Evolutionary conservation across 1,140 invertebrate genomes (phyloP).

Genomic region (Drosophila nasuta): DNA sequence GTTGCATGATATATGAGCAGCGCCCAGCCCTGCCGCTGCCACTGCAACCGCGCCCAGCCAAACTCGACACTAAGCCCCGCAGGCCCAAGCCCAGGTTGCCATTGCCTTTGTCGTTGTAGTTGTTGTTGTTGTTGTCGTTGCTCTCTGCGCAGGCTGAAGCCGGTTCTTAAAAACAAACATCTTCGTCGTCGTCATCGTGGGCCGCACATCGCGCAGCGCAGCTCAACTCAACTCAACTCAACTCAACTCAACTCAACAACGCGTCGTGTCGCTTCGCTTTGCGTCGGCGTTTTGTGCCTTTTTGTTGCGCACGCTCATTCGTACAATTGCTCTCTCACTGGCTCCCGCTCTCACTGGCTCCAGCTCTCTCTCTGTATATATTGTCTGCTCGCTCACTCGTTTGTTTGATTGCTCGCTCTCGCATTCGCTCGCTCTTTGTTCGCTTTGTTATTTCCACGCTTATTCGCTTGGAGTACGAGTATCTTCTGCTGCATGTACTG

Average conservation of each 20-base stretch:
- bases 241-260: too few relatives aligned
- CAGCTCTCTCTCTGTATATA: neutral
- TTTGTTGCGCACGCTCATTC: constrained; percentile 38
- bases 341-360: neutral
- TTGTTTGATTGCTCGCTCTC: constrained; percentile 23
- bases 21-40: constrained; percentile 62
- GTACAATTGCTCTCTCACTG: neutral
- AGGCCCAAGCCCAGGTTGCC: constrained; percentile 39
- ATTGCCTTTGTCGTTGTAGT: constrained; percentile 6
- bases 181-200: constrained; percentile 62
- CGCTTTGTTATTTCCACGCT: constrained; percentile 59
- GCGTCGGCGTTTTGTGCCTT: constrained; percentile 48
- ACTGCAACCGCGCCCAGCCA: constrained; percentile 51
- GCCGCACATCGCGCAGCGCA: constrained; percentile 23
- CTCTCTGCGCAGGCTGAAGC: constrained; percentile 56
- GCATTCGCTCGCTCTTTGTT: constrained; percentile 47
- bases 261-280: neutral
- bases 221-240: too few relatives aligned
- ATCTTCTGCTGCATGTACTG: constrained; percentile 12
- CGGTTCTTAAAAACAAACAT: constrained; percentile 68
- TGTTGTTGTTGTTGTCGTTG: constrained; percentile 3
- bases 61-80: constrained; percentile 40
- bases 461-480: constrained; percentile 38
- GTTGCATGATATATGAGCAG: constrained; percentile 76
- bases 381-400: constrained; percentile 15